phyloP scores from a whole-genome alignment of 2,888 invertebrate genomes.

The Stegana nigrithorax region DNA sequence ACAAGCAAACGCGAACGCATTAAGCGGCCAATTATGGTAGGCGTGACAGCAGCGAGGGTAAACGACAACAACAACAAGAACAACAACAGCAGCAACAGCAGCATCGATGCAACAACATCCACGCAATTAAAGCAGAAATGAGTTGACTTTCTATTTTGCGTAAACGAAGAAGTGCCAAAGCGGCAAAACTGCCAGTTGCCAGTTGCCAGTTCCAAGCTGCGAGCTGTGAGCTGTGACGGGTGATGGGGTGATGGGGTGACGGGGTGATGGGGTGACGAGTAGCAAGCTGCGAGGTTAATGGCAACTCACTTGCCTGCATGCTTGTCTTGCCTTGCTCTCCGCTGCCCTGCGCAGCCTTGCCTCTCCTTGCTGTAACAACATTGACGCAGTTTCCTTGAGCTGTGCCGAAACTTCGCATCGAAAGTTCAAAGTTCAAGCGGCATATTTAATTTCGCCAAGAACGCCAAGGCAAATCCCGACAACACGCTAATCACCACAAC shows the following conservation, averaged over 20 bases:
- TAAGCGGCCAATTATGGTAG: conserved; percentile 14
- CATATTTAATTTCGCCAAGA: too few relatives aligned
- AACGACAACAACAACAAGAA: background rate
- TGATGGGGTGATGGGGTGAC: too few relatives aligned
- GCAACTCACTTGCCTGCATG: background rate
- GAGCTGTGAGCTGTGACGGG: background rate
- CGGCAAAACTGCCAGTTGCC: too few relatives aligned
- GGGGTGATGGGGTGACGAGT: too few relatives aligned
- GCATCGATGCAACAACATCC: background rate
- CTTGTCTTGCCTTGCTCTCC: background rate
- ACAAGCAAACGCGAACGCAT: background rate
- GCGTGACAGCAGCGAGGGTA: background rate
- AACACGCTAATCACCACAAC: background rate
- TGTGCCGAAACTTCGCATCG: too few relatives aligned
- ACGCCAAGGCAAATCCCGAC: background rate
- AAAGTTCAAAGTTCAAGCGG: background rate
- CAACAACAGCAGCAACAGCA: background rate
- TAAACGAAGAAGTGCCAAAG: too few relatives aligned
- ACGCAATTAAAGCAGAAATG: background rate
- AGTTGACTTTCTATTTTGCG: background rate
- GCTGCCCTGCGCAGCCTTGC: too few relatives aligned
- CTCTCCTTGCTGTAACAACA: too few relatives aligned
- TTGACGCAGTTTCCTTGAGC: too few relatives aligned
- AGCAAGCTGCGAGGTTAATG: background rate
- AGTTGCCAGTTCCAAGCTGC: background rate